Evolutionary conservation across 2,888 invertebrate species (phyloP).

Genomic region (Drosophila mettleri): DNA sequence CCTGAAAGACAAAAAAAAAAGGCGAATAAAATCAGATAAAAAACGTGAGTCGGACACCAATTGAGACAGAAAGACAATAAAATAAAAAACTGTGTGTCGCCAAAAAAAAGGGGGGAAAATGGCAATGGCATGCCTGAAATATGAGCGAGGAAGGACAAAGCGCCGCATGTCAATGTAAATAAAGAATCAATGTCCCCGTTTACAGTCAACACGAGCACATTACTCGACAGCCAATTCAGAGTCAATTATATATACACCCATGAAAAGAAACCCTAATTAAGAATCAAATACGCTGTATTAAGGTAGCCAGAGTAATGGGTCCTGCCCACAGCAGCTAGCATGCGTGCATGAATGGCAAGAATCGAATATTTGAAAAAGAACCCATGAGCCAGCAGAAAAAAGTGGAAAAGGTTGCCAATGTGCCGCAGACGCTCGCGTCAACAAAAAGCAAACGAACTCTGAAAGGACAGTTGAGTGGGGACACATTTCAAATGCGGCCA

Average conservation of each 20-base stretch:
- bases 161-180: conserved; percentile 45
- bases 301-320: neutral
- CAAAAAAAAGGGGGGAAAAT: too few relatives aligned
- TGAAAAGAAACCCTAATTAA: neutral
- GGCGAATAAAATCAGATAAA: conserved; percentile 14
- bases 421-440: conserved; percentile 19
- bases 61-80: conserved; percentile 48
- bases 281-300: neutral
- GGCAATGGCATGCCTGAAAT: conserved; percentile 46
- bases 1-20: conserved; percentile 41
- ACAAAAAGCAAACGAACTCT: conserved; percentile 35
- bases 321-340: neutral
- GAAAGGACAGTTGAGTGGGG: conserved; percentile 56
- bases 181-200: conserved; percentile 52
- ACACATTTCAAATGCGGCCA: conserved; percentile 62
- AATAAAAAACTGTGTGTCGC: too few relatives aligned
- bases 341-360: conserved; percentile 20
- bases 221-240: neutral
- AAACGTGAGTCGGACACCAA: conserved; percentile 24
- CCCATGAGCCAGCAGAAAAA: conserved; percentile 10
- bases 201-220: conserved; percentile 7
- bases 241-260: neutral
- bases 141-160: conserved; percentile 19
- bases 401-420: conserved; percentile 20
- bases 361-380: conserved; percentile 24